phyloP scores from a whole-genome alignment of 2,797 vertebrate species.

The Coregonus sp. region DNA sequence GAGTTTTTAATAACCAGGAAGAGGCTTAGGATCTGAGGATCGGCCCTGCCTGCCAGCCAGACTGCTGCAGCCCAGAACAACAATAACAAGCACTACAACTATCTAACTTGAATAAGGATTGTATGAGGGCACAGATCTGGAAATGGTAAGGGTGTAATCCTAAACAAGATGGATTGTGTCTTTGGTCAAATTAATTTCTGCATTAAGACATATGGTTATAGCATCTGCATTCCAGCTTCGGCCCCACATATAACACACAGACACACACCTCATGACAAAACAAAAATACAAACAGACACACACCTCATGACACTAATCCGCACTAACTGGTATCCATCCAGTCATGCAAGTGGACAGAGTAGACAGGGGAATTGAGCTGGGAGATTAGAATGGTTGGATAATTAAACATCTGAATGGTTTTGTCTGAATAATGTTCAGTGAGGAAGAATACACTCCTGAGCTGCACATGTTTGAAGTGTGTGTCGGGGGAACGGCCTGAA shows the following conservation, averaged over 20 bases:
- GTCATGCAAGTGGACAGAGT: neutral
- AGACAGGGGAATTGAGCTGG: slow-evolving; percentile 22
- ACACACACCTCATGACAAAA: neutral
- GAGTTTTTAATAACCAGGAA: slow-evolving; percentile 1
- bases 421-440: slow-evolving; percentile 28
- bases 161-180: neutral
- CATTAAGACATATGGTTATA: neutral
- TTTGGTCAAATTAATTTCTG: neutral
- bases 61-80: neutral
- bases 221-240: neutral
- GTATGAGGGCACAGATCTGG: neutral
- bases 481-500: slow-evolving; percentile 9
- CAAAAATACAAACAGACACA: slow-evolving; percentile 5
- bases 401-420: slow-evolving; percentile 44
- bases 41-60: neutral
- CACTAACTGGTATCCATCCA: slow-evolving; percentile 4
- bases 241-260: neutral
- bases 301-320: slow-evolving; percentile 54
- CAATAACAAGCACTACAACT: neutral
- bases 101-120: neutral
- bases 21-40: neutral
- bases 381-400: slow-evolving; percentile 36
- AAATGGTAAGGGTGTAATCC: neutral
- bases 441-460: slow-evolving; percentile 24
- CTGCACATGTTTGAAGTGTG: neutral